Percentiles rank a stretch among this genome's conserved stretches.
Conservation (phyloP, 2,888 invertebrate genomes). For the Beris chalybata region DNA sequence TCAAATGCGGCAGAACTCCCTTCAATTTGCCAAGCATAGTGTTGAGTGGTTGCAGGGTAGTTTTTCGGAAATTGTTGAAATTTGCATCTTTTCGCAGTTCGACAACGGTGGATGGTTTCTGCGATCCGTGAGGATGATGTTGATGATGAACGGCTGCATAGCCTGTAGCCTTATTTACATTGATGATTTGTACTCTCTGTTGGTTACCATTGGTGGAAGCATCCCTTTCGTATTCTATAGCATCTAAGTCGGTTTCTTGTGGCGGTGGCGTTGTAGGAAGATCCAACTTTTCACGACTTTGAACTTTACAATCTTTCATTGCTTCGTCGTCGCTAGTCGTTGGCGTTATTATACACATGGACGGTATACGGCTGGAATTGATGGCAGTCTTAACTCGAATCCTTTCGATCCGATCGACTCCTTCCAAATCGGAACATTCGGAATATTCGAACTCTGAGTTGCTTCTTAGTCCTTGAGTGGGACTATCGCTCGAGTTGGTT, state of each 20-base stretch:
- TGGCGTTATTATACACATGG: conserved; percentile 90
- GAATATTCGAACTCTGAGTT: conserved; percentile 81
- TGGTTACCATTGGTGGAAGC: conserved; percentile 8
- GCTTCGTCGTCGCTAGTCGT: conserved; percentile 84
- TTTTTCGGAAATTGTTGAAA: conserved; percentile 51
- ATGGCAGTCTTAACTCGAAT: conserved; percentile 85
- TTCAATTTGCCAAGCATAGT: conserved; percentile 73
- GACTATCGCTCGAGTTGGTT: conserved; percentile 68
- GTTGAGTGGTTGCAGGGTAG: conserved; percentile 66
- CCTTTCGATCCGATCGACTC: conserved; percentile 83
- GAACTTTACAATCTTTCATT: conserved; percentile 46
- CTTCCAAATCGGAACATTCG: conserved; percentile 84
- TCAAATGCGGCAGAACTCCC: conserved; percentile 63
- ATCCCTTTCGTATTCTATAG: conserved; percentile 19
- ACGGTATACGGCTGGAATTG: conserved; percentile 84
- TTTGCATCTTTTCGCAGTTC: conserved; percentile 53
- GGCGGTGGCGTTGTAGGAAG: conserved; percentile 36
- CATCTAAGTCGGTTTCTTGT: conserved; percentile 31
- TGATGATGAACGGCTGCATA: conserved; percentile 40
- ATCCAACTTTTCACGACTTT: conserved; percentile 52
- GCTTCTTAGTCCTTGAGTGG: conserved; percentile 67
- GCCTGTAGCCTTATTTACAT: conserved; percentile 39
- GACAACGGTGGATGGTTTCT: conserved; percentile 44
- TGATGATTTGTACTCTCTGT: conserved; percentile 29
- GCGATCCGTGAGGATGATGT: conserved; percentile 37